Percentiles rank a stretch among this genome's conserved stretches.
Evolutionary conservation across 2,113 vertebrate genomes (phyloP).

Genomic region (Leucosticte australis): DNA sequence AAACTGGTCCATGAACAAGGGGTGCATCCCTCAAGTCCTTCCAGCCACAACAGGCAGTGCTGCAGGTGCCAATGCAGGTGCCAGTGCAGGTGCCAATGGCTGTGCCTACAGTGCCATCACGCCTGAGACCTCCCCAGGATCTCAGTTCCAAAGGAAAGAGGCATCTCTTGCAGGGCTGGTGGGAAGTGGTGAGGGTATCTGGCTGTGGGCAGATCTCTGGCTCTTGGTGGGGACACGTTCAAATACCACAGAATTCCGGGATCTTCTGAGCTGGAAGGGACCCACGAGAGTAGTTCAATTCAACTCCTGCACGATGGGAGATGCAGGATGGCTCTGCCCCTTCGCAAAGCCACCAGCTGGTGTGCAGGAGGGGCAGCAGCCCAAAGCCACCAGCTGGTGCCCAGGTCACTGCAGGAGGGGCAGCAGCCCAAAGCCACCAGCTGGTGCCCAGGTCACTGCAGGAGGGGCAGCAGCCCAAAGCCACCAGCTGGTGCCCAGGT

Average conservation of each 20-base stretch:
- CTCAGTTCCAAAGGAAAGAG: neutral
- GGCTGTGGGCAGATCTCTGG: neutral
- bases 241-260: fast-evolving
- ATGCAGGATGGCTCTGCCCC: neutral
- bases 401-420: neutral
- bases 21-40: neutral
- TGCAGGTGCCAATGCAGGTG: neutral
- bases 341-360: neutral
- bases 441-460: neutral
- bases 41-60: neutral
- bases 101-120: neutral
- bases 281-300: neutral
- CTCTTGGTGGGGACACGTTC: neutral
- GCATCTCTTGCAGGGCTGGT: neutral
- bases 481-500: too few species aligned
- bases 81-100: neutral
- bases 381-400: neutral
- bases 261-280: neutral
- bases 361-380: neutral
- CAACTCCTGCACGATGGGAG: neutral
- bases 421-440: neutral
- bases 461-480: too few species aligned
- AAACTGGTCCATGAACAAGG: fast-evolving
- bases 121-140: neutral
- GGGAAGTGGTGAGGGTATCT: neutral